phyloP scores from a whole-genome alignment of 2,113 vertebrate species.

The Archocentrus centrarchus region DNA sequence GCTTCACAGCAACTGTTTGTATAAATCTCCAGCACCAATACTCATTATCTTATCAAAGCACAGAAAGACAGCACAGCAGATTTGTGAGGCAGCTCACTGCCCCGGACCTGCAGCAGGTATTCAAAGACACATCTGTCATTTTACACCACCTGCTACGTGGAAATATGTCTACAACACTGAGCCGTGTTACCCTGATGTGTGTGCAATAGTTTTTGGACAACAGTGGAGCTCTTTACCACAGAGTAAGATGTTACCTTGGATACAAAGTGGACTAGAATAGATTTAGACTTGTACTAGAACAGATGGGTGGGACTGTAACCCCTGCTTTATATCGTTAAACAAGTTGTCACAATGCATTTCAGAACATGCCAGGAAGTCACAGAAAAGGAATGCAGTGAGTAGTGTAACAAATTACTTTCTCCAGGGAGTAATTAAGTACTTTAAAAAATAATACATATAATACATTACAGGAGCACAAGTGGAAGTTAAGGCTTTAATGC shows the following conservation, averaged over 20 bases:
- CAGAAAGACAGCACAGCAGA: conserved; percentile 15
- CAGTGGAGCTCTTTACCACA: neutral
- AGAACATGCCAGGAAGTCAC: neutral
- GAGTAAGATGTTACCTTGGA: neutral
- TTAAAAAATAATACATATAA: neutral
- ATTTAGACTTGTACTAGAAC: no score
- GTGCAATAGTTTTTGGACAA: neutral
- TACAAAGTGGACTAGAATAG: neutral
- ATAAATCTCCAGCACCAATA: conserved; percentile 30
- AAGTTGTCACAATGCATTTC: neutral
- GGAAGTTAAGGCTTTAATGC: neutral
- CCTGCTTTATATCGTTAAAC: no score
- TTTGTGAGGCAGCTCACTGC: neutral
- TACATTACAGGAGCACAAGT: neutral
- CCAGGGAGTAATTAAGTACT: neutral
- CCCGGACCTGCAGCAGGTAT: neutral
- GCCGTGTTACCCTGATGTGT: neutral
- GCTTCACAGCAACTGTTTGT: conserved; percentile 49
- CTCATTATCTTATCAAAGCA: conserved; percentile 56
- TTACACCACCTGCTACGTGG: neutral
- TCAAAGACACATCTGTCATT: neutral
- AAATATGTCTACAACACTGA: neutral
- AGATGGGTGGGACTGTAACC: neutral
- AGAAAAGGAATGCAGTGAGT: no score
- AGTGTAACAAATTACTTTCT: neutral